Conservation (phyloP, 2,113 vertebrate species). For the Cygnus atratus region DNA sequence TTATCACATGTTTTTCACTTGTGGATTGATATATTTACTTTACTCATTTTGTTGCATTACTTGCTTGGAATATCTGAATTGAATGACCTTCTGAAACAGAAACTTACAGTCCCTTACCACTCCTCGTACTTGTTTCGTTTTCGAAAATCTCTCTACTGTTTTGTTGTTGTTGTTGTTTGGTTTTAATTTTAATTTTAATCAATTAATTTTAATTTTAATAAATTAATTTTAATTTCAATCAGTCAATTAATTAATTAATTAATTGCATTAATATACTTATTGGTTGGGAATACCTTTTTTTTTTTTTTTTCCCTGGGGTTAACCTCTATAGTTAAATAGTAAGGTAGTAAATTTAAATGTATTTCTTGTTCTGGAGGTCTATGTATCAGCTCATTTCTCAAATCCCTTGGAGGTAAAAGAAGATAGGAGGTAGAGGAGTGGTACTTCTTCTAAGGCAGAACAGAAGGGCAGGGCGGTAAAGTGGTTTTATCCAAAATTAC, state of each 20-base stretch:
- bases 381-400: background rate
- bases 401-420: background rate
- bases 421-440: background rate
- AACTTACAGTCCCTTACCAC: accelerated
- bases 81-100: background rate
- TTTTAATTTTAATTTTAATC: too few relatives aligned
- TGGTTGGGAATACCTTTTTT: background rate
- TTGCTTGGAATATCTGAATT: background rate
- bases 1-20: background rate
- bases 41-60: background rate
- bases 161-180: too few relatives aligned
- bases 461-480: background rate
- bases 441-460: background rate
- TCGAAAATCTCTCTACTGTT: background rate
- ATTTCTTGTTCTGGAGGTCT: background rate
- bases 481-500: background rate
- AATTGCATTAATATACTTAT: background rate
- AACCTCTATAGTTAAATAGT: background rate
- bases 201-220: too few relatives aligned
- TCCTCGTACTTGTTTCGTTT: background rate
- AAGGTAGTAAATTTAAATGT: background rate
- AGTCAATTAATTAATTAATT: too few relatives aligned
- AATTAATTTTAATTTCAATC: too few relatives aligned
- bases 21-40: background rate
- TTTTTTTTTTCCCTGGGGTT: background rate